Evolutionary conservation across 2,888 invertebrate genomes (phyloP), one percentile per base, ranked within the genome.

Genomic region (Brachyptera risi): DNA sequence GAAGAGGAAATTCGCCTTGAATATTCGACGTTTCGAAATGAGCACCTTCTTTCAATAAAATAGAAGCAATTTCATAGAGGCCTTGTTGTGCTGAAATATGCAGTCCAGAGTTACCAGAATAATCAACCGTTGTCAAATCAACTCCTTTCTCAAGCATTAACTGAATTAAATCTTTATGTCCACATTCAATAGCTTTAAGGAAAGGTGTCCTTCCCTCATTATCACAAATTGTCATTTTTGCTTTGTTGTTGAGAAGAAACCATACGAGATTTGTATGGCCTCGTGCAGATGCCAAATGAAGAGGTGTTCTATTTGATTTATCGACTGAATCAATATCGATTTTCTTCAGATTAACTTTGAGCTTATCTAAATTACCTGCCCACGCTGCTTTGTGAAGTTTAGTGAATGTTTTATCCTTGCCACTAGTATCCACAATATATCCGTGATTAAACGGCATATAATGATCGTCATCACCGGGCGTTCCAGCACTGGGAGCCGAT

Each of bases 211-310:
- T 69, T 23, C 72, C 72, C 56, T 71, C 72, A 57, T 62, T 68
- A 62, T 72, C 72, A 61, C 66, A 65, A 27, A 69, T 66, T 44
- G 70, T 69, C 59, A 68, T 61, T 21, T 66, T 66, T 24, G 72
- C 70, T 62, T 70, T 70, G 61, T 70, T 70, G 38, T 67, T 68
- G 13, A 73, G 63, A n/a, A 73, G 65, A 62, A 68, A 69, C 68
- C 70, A 70, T 24, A 70, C 71, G 58, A 73, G 66, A 65, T 69
- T 69, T 31, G 69, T 65, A 63, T 73, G 69, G 7, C 72, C 71
- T 61, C 70, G 69, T 21, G 70, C 69, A 17, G 69, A 69, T 15
- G 72, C 71, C 47, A 73, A 67, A 65, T 73, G 72, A n/a, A 73
- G 63, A 27, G 72, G 65, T 2, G 72, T 71, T 51, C 72, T 62